Conservation (phyloP, 2,888 invertebrate species). For the Hedya salicella region DNA sequence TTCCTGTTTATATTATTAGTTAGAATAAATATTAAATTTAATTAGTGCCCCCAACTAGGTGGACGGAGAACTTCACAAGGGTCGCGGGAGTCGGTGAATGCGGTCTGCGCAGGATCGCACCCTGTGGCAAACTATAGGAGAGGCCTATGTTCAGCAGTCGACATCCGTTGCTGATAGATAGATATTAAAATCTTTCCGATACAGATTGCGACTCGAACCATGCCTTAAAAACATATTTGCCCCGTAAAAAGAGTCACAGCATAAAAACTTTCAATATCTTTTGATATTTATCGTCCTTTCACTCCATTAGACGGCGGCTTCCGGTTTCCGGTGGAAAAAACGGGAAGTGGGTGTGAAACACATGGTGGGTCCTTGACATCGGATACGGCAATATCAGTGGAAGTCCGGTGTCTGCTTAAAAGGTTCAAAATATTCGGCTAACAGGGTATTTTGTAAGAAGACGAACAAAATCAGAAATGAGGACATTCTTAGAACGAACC, state of each 20-base stretch:
- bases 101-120: too few species aligned
- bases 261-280: slow-evolving; percentile 43
- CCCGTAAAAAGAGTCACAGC: slow-evolving; percentile 29
- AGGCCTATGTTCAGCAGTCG: too few species aligned
- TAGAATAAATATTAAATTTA: too few species aligned
- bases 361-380: slow-evolving; percentile 44
- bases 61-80: too few species aligned
- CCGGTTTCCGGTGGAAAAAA: slow-evolving; percentile 60
- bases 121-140: too few species aligned
- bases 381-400: slow-evolving; percentile 33
- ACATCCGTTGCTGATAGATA: too few species aligned
- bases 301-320: slow-evolving; percentile 63
- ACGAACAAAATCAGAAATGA: not conserved
- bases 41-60: too few species aligned
- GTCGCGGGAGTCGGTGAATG: too few species aligned
- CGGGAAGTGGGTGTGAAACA: slow-evolving; percentile 50
- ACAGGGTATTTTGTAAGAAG: not conserved
- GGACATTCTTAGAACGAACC: too few species aligned
- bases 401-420: slow-evolving; percentile 32
- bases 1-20: too few species aligned
- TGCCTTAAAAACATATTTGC: slow-evolving; percentile 26
- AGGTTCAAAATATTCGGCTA: slow-evolving; percentile 4
- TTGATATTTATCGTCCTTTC: slow-evolving; percentile 58
- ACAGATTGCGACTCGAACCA: too few species aligned
- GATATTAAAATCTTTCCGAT: slow-evolving; percentile 1